phyloP scores from a whole-genome alignment of 2,888 invertebrate species.

The Zygothrica quintamaculata region DNA sequence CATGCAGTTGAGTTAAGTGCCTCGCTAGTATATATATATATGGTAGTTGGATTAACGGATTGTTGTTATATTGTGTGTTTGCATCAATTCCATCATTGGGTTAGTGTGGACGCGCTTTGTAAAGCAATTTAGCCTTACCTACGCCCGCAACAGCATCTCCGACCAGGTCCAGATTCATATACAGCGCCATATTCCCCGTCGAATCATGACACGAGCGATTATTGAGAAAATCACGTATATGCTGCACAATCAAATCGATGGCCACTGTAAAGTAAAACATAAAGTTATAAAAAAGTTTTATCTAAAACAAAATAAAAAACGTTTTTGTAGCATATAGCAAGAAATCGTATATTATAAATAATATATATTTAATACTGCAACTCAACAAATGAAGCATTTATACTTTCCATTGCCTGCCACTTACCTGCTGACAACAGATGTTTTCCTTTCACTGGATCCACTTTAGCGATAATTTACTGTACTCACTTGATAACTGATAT shows the following conservation, averaged over 20 bases:
- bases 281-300: too few species aligned
- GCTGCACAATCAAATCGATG: conserved; percentile 98
- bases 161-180: conserved; percentile 71
- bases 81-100: conserved; percentile 22
- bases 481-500: conserved; percentile 43
- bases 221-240: conserved; percentile 95
- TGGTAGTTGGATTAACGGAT: conserved; percentile 15
- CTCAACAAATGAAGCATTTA: conserved; percentile 45
- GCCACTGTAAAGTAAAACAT: conserved; percentile 90
- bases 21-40: conserved; percentile 13
- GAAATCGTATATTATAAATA: conserved; percentile 28
- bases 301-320: too few species aligned
- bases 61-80: conserved; percentile 18
- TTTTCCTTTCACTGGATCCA: background rate
- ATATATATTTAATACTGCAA: conserved; percentile 44
- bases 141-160: conserved; percentile 31
- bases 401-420: conserved; percentile 11
- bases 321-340: conserved; percentile 13
- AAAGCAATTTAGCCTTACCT: conserved; percentile 60
- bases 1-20: conserved; percentile 47
- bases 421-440: conserved; percentile 37
- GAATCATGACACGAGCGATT: conserved; percentile 84
- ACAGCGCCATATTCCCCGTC: conserved; percentile 77
- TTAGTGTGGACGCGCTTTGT: conserved; percentile 75
- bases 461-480: conserved; percentile 17